Evolutionary conservation across 2,888 invertebrate species (phyloP).

Genomic region (Cerastis leucographa): DNA sequence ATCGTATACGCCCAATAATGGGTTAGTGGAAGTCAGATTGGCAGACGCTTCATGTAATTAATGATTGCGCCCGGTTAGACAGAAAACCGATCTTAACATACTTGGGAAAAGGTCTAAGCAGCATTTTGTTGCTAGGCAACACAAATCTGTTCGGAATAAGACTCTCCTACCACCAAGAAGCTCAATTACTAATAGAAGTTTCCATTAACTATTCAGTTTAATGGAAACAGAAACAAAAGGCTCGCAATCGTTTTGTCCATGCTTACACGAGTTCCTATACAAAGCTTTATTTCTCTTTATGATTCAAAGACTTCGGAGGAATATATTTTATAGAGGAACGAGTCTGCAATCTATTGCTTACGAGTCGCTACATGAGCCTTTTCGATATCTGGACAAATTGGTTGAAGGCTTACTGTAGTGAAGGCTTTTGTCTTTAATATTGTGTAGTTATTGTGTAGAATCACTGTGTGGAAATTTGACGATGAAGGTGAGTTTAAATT

Average conservation of each 20-base stretch:
- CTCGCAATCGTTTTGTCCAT: constrained; percentile 4
- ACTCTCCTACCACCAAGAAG: neutral
- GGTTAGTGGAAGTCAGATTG: neutral
- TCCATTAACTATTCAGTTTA: constrained; percentile 33
- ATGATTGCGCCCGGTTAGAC: too few relatives aligned
- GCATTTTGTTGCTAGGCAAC: neutral
- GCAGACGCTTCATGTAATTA: too few relatives aligned
- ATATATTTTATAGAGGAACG: constrained; percentile 40
- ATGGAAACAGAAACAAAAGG: neutral
- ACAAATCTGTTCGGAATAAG: neutral
- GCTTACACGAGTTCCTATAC: constrained; percentile 27
- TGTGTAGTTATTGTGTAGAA: constrained; percentile 13
- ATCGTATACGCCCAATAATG: neutral
- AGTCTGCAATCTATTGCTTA: constrained; percentile 32
- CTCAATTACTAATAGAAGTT: constrained; percentile 4
- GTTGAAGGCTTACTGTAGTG: constrained; percentile 17
- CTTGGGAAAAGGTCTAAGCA: neutral
- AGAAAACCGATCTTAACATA: neutral
- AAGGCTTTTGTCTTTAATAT: constrained; percentile 6
- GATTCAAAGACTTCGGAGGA: constrained; percentile 24
- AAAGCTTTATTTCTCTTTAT: constrained; percentile 2
- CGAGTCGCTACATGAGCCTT: constrained; percentile 13
- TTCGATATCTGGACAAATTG: constrained; percentile 53
- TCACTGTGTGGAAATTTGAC: neutral
- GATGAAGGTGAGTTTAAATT: neutral